Conservation (phyloP, 2,888 invertebrate genomes). For the Ligdia adustata region DNA sequence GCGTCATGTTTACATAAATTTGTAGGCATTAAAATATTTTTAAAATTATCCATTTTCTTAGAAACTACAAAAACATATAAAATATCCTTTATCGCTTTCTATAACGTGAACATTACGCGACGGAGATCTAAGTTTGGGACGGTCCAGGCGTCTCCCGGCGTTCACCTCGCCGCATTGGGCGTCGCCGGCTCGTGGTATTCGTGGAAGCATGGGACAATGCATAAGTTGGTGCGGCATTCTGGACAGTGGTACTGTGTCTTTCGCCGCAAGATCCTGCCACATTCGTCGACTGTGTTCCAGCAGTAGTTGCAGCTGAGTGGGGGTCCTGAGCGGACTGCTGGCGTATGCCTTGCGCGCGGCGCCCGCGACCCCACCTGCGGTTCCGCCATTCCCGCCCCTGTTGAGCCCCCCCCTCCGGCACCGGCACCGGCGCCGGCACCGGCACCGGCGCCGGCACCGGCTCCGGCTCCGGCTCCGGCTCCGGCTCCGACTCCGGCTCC, state of each 20-base stretch:
- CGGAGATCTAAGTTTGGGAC: no score
- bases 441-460: no score
- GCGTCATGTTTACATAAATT: no score
- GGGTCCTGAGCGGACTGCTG: conserved; percentile 91
- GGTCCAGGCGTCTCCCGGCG: no score
- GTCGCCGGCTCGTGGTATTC: conserved; percentile 85
- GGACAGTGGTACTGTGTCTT: conserved; percentile 96
- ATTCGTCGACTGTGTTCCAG: conserved; percentile 94
- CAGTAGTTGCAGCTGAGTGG: conserved; percentile 95
- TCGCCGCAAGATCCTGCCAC: conserved; percentile 91
- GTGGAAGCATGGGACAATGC: conserved; percentile 95
- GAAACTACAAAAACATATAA: no score
- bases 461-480: no score
- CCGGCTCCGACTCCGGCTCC: no score
- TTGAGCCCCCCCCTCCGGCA: conserved; percentile 15
- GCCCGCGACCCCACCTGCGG: conserved; percentile 41
- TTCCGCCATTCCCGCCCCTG: background rate
- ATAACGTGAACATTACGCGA: no score
- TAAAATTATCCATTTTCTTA: no score
- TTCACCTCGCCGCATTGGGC: no score
- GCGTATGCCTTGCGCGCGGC: conserved; percentile 91
- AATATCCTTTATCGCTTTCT: no score
- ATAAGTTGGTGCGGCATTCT: conserved; percentile 94
- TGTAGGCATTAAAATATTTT: no score
- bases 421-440: conserved; percentile 43